A percentile compares a stretch with the other conserved stretches of the same genome.
Conservation (phyloP, 2,797 vertebrate species). For the Falco biarmicus region DNA sequence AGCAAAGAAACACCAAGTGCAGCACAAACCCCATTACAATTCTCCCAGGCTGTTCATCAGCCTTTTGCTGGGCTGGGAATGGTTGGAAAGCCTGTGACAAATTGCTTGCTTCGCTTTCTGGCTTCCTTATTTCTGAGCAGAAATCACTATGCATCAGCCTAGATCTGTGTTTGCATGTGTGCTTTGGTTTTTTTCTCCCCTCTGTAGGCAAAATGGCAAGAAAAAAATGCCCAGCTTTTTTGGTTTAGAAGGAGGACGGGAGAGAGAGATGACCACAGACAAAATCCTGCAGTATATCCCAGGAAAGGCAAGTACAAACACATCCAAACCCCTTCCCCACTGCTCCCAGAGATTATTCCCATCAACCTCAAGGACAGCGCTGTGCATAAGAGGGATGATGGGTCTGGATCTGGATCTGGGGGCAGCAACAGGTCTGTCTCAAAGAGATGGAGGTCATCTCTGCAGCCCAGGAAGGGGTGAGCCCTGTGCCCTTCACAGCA, state of each 20-base stretch:
- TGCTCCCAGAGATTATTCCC: not conserved
- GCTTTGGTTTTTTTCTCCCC: not conserved
- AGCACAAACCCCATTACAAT: not conserved
- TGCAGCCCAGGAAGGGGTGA: not conserved
- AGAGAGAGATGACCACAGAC: slow-evolving; percentile 66
- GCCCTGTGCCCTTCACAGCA: not conserved
- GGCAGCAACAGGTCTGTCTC: not conserved
- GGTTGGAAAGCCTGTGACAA: not conserved
- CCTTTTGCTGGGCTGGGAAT: not conserved
- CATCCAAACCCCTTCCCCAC: not conserved
- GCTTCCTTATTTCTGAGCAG: slow-evolving; percentile 28
- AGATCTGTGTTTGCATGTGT: not conserved
- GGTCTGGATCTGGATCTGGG: not conserved
- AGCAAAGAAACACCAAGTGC: not conserved
- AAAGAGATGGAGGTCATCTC: not conserved
- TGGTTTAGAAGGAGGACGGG: slow-evolving; percentile 62
- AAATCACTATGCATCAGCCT: not conserved
- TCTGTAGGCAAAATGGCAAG: slow-evolving; percentile 72
- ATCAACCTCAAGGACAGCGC: not conserved
- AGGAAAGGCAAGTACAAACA: slow-evolving; percentile 73
- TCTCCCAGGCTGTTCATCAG: not conserved
- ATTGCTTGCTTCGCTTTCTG: not conserved
- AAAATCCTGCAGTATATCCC: slow-evolving; percentile 81
- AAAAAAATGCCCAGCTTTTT: slow-evolving; percentile 75
- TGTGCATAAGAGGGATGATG: accelerated